phyloP scores from a whole-genome alignment of 2,888 invertebrate genomes.

The Aphidius colemani region DNA sequence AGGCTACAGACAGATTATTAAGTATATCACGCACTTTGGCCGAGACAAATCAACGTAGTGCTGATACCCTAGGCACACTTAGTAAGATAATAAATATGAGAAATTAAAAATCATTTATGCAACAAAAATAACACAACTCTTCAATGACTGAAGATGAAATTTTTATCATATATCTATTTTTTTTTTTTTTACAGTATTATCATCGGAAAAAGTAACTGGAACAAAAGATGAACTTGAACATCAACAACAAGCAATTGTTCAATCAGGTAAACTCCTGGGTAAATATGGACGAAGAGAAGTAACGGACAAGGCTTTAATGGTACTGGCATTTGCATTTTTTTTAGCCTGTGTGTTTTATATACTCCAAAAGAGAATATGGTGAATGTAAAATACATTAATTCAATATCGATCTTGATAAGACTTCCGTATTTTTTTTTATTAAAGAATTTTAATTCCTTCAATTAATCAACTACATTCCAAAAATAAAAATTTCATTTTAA shows the following conservation, averaged over 20 bases:
- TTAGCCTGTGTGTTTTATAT: slow-evolving; percentile 91
- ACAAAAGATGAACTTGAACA: slow-evolving; percentile 82
- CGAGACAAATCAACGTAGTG: slow-evolving; percentile 85
- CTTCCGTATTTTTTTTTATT: too few species aligned
- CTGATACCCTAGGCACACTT: slow-evolving; percentile 80
- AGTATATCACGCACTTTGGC: slow-evolving; percentile 85
- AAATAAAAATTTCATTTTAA: too few species aligned
- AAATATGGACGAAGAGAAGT: slow-evolving; percentile 94
- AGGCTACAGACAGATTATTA: slow-evolving; percentile 83
- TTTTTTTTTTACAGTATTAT: slow-evolving; percentile 50
- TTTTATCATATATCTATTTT: slow-evolving; percentile 17
- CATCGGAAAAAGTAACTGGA: slow-evolving; percentile 63
- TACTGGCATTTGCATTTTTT: slow-evolving; percentile 87
- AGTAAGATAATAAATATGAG: slow-evolving; percentile 51
- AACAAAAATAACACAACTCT: not conserved
- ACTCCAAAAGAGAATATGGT: slow-evolving; percentile 86
- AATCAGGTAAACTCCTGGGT: slow-evolving; percentile 87
- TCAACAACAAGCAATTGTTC: slow-evolving; percentile 85
- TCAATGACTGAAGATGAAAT: not conserved
- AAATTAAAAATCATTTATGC: not conserved
- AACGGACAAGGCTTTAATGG: slow-evolving; percentile 90
- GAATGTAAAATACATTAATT: slow-evolving; percentile 39
- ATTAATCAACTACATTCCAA: too few species aligned
- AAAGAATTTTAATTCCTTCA: too few species aligned
- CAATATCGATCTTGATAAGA: not conserved